These are phyloP conservation scores for Eudyptes chrysolophus DNA, from an alignment of 2,113 vertebrate species.

Conservation along the genomic window DNA sequence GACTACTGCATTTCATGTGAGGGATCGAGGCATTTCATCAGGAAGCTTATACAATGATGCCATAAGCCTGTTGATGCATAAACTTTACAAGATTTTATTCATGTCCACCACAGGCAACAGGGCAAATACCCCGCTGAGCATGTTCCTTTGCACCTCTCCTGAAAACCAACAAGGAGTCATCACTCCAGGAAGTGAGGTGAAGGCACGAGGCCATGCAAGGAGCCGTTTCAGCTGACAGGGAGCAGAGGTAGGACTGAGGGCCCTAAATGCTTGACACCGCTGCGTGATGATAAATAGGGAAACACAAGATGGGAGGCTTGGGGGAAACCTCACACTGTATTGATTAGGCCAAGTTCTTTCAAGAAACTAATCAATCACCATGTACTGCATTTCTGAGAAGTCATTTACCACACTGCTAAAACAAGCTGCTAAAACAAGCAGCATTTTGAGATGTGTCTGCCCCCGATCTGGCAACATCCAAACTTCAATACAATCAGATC, in stretches of 20 bases:
- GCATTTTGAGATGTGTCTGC: background rate
- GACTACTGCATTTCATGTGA: background rate
- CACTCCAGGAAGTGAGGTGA: background rate
- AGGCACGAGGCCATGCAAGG: background rate
- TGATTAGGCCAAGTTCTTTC: background rate
- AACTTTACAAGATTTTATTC: background rate
- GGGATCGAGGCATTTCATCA: background rate
- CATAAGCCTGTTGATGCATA: background rate
- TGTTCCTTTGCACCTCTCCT: background rate
- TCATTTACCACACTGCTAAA: background rate
- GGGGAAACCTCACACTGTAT: background rate
- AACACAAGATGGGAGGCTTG: background rate
- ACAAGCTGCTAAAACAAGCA: background rate
- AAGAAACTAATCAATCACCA: background rate
- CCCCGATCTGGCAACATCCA: fast-evolving
- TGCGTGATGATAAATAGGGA: background rate
- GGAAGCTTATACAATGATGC: background rate
- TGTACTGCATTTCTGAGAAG: background rate
- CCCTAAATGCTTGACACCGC: fast-evolving
- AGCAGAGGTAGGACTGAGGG: background rate
- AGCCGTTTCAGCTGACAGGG: background rate
- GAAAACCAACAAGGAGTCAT: background rate
- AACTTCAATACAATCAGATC: background rate
- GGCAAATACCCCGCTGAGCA: background rate
- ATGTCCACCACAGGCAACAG: background rate